A percentile compares a stretch with the other conserved stretches of the same genome.
Conservation (phyloP, 2,113 vertebrate genomes). For the Gymnogyps californianus region DNA sequence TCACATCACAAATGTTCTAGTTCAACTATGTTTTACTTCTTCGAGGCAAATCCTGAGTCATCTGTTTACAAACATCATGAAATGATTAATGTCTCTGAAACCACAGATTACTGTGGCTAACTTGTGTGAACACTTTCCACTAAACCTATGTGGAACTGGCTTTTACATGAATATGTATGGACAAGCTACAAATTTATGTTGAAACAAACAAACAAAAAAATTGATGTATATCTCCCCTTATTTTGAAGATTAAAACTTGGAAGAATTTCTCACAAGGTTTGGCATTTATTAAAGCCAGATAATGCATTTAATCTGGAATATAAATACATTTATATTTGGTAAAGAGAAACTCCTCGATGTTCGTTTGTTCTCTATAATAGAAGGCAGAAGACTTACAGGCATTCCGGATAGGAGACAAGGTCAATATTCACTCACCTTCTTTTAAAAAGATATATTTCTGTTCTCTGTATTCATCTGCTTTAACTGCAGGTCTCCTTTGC, state of each 20-base stretch:
- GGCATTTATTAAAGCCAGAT: background rate
- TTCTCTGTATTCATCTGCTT: background rate
- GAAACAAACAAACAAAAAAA: background rate
- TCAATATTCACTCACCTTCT: background rate
- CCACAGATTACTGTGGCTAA: background rate
- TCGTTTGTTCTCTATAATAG: background rate
- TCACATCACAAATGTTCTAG: background rate
- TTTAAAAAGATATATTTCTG: background rate
- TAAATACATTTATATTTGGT: background rate
- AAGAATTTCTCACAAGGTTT: background rate
- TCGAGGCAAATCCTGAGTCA: background rate
- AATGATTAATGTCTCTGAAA: background rate
- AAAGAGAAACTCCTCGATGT: background rate
- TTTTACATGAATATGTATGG: background rate
- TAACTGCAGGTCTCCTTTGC: background rate
- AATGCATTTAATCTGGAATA: background rate
- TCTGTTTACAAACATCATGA: background rate
- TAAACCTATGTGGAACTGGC: background rate
- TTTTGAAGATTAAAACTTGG: background rate
- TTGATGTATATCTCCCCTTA: background rate
- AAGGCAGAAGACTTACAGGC: background rate
- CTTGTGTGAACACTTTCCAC: background rate
- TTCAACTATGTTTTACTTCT: background rate
- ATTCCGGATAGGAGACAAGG: background rate
- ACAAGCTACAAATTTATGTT: background rate